These are phyloP conservation scores for Acleris cristana DNA, from an alignment of 2,888 invertebrate species.

Conservation along the genomic window DNA sequence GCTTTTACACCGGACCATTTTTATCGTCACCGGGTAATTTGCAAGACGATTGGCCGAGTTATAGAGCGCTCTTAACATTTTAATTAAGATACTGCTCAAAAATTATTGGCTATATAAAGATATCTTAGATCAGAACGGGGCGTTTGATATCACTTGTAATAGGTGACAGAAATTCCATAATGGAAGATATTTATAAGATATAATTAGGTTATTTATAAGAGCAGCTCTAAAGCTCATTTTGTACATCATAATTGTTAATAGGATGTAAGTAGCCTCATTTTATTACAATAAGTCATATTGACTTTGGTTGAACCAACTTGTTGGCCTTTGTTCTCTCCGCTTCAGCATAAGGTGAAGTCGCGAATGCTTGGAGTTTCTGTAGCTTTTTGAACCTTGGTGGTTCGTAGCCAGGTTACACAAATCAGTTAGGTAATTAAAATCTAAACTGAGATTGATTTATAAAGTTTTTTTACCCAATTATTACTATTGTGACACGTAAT, in stretches of 20 bases:
- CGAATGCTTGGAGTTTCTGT: no score
- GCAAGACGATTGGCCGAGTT: conserved; percentile 59
- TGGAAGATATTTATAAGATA: no score
- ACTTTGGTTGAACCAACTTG: no score
- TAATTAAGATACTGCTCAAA: conserved; percentile 51
- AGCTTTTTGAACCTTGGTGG: no score
- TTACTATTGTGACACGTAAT: no score
- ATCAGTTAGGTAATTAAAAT: no score
- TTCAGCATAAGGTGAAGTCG: no score
- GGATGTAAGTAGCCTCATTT: neutral
- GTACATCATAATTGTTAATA: neutral
- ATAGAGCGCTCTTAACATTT: conserved; percentile 57
- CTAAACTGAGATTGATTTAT: no score
- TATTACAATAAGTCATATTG: no score
- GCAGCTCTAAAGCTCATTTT: neutral
- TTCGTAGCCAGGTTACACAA: no score
- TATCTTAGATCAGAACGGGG: neutral
- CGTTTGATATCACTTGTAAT: neutral
- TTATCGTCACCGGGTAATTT: conserved; percentile 59
- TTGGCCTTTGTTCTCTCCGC: no score
- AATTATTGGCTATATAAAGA: conserved; percentile 4
- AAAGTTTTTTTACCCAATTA: no score
- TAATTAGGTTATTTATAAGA: neutral
- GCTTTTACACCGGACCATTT: conserved; percentile 60
- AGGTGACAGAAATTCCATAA: neutral